Base-by-base conservation (phyloP, 2,797 vertebrate genomes). In the Paguma larvata region DNA sequence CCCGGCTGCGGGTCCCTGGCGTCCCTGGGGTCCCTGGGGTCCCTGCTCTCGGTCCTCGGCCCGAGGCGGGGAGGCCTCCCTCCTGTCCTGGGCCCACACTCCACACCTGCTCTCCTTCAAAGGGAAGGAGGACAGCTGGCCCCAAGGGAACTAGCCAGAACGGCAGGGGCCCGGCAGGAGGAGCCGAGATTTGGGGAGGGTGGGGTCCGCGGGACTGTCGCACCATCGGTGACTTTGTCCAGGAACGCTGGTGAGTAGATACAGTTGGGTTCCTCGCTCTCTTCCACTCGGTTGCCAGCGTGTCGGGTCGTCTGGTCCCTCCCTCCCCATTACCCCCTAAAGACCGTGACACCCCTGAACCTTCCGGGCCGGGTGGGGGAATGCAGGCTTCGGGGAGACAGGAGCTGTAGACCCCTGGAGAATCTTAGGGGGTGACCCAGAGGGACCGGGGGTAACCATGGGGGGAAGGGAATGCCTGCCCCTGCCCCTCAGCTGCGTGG, bases 41-140 rank as follows among this genome's bases (percentile, higher is more conserved):
- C 15, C 53, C 48, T 48, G 10, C 14, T 46, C 44, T 41, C 38
- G 25, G 25, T 72, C 67, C 51, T 18, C 2, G 30, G 79, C 79
- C 44, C 4, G 6, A 12, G 75, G 89, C 68, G 34, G 30, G 3
- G 8, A 18, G 46, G 18, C 79, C 25, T 73, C 65, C 85, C n/a
- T 94, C 72, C 85, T 53, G 27, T 30, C 48, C 53, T 38, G 62
- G 86, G 70, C 78, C 62, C 65, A 48, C 85, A 34, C 94, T 53
- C 95, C 91, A 79, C 48, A 70, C 62, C 67, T 10, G 9, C 41
- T 84, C 86, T 87, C 16, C 23, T 44, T 86, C 85, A 38, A 65
- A 82, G 68, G 75, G 70, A 83, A 62, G 27, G 83, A 5, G 6
- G 9, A 25, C 15, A 44, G 65, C 70, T 10, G 77, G 56, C 78